Evolutionary conservation across 1,140 invertebrate genomes (phyloP).

Genomic region (Battus philenor): DNA sequence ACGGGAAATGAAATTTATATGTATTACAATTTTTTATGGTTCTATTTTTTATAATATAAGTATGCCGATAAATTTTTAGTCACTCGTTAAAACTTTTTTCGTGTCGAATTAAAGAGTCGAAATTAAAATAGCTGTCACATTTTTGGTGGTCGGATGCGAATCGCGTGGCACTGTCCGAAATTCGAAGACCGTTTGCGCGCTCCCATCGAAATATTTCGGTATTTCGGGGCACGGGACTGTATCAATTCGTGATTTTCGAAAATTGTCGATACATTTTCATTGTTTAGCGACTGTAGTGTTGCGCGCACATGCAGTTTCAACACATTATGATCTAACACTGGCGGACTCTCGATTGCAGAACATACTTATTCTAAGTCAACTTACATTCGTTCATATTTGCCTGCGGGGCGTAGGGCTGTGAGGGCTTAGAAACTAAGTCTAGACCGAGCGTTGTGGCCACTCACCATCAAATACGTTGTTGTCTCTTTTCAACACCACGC

Average conservation of each 20-base stretch:
- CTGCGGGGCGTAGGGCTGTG: constrained; percentile 70
- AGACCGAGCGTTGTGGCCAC: constrained; percentile 5
- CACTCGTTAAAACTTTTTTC: constrained; percentile 18
- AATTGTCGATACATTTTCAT: constrained; percentile 59
- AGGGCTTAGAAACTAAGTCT: constrained; percentile 41
- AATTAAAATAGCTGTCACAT: constrained; percentile 40
- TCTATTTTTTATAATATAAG: constrained; percentile 1
- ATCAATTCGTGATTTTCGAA: constrained; percentile 48
- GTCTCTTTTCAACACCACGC: constrained; percentile 11
- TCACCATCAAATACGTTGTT: constrained; percentile 8
- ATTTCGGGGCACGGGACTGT: constrained; percentile 21
- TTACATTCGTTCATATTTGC: constrained; percentile 76
- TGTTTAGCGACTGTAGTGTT: constrained; percentile 46
- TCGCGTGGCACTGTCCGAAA: constrained; percentile 23
- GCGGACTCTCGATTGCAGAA: constrained; percentile 71
- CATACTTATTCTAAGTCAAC: constrained; percentile 76
- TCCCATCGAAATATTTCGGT: constrained; percentile 19
- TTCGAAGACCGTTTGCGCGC: constrained; percentile 33
- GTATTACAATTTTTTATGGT: constrained; percentile 27
- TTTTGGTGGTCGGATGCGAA: constrained; percentile 35
- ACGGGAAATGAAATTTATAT: constrained; percentile 29
- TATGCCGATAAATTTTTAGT: constrained; percentile 3
- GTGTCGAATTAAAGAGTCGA: neutral
- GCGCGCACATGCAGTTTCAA: constrained; percentile 70
- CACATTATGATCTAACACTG: constrained; percentile 76